A percentile compares a stretch with the other conserved stretches of the same genome.
Evolutionary conservation across 2,113 vertebrate species (phyloP).

Genomic region (Anhinga anhinga): DNA sequence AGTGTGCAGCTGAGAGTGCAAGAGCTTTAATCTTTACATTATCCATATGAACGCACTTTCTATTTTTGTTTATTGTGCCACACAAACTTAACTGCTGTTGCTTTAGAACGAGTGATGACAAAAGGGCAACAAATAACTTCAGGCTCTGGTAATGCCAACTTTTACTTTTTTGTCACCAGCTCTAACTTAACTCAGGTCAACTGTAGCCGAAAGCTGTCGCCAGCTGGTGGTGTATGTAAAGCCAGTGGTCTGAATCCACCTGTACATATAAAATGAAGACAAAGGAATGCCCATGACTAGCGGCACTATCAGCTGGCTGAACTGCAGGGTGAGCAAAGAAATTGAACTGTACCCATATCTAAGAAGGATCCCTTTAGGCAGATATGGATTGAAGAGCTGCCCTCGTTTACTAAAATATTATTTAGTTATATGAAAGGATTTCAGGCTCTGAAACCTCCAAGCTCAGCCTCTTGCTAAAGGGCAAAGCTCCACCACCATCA

Average conservation of each 20-base stretch:
- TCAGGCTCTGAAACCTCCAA: background rate
- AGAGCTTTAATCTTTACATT: constrained; percentile 55
- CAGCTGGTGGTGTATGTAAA: background rate
- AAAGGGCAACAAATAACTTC: background rate
- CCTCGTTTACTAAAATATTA: background rate
- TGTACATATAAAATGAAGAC: background rate
- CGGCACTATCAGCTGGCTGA: background rate
- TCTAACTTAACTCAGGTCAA: background rate
- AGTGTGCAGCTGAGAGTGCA: constrained; percentile 13
- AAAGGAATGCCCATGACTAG: background rate
- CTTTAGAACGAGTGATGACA: background rate
- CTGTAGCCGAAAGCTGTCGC: background rate
- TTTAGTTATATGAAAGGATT: background rate
- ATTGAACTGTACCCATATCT: background rate
- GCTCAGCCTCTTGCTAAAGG: background rate
- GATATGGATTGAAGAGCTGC: background rate
- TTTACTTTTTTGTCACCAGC: background rate
- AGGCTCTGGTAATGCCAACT: background rate
- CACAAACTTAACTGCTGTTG: constrained; percentile 24
- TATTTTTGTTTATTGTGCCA: constrained; percentile 50
- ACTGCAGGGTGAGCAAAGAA: background rate
- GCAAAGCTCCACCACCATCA: background rate
- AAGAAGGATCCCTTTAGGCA: background rate
- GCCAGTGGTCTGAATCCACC: background rate
- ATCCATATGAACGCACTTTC: constrained; percentile 9